Conservation (phyloP, 2,797 vertebrate genomes). For the Columba guinea region DNA sequence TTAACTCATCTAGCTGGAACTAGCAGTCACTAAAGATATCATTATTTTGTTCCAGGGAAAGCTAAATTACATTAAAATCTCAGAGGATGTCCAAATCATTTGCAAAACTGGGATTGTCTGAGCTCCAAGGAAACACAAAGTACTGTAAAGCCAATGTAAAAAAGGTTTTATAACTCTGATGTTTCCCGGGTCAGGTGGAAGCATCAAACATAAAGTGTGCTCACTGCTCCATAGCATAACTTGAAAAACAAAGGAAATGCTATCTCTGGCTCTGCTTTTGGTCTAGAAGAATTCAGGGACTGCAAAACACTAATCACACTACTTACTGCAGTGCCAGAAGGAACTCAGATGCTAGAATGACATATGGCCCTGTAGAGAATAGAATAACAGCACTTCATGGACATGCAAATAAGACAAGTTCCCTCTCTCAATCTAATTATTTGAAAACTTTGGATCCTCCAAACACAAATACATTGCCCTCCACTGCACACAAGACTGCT, state of each 20-base stretch:
- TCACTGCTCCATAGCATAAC: background rate
- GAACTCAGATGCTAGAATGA: background rate
- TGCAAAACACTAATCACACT: background rate
- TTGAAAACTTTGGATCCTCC: background rate
- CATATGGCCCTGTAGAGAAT: background rate
- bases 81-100: background rate
- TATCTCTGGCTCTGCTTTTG: background rate
- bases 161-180: background rate
- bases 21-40: background rate
- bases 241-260: background rate
- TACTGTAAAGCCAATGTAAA: background rate
- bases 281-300: background rate
- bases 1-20: background rate
- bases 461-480: background rate
- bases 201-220: background rate
- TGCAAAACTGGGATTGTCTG: background rate
- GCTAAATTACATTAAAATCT: background rate
- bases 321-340: background rate
- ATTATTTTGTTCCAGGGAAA: background rate
- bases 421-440: background rate
- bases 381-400: background rate
- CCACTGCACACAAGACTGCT: background rate
- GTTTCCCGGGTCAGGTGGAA: background rate
- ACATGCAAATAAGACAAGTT: background rate
- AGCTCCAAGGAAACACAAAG: background rate